These are phyloP conservation scores for Littorina saxatilis DNA, from an alignment of 1,140 invertebrate genomes.

Conservation along the genomic window DNA sequence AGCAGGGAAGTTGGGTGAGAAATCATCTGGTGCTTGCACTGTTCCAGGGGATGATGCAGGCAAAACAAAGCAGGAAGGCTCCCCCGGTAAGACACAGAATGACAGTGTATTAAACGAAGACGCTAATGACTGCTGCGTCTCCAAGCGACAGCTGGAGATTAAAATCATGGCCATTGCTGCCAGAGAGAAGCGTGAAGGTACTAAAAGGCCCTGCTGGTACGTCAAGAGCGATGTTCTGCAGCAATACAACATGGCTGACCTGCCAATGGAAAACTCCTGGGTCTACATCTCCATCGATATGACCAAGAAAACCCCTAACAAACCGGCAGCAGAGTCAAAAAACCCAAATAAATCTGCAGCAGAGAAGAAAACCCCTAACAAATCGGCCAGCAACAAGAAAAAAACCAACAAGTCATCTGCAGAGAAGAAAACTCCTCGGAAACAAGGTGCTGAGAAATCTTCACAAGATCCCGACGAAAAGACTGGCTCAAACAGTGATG, in stretches of 20 bases:
- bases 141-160: slow-evolving; percentile 72
- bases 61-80: background rate
- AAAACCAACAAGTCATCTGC: background rate
- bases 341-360: background rate
- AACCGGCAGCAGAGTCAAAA: slow-evolving; percentile 3
- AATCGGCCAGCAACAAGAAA: background rate
- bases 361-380: background rate
- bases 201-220: slow-evolving; percentile 82
- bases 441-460: too few species aligned
- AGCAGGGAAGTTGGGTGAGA: background rate
- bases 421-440: too few species aligned
- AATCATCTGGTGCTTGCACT: background rate
- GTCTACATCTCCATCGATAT: slow-evolving; percentile 30
- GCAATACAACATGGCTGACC: slow-evolving; percentile 78
- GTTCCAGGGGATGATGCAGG: background rate
- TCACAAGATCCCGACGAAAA: background rate
- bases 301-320: slow-evolving; percentile 15
- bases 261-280: slow-evolving; percentile 61
- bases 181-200: slow-evolving; percentile 77
- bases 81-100: background rate
- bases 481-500: background rate
- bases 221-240: slow-evolving; percentile 80
- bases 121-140: slow-evolving; percentile 57
- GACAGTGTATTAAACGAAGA: slow-evolving; percentile 41
- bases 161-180: slow-evolving; percentile 77